A percentile compares a stretch with the other conserved stretches of the same genome.
These are phyloP conservation scores for Itoplectis maculator DNA, from an alignment of 2,888 invertebrate genomes.

Conservation along the genomic window DNA sequence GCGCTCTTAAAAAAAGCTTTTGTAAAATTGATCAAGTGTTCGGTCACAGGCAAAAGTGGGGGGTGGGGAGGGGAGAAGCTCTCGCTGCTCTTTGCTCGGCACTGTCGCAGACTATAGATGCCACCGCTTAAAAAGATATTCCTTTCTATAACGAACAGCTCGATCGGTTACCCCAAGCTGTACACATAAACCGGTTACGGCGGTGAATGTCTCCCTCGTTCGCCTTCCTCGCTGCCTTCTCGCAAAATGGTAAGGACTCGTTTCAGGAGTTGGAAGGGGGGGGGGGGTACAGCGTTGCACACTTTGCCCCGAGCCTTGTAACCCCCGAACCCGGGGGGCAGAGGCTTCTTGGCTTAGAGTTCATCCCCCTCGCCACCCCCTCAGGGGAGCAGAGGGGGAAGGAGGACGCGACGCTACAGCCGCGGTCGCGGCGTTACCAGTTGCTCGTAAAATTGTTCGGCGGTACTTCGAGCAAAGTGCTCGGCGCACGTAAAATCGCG, in stretches of 20 bases:
- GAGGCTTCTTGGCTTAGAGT: slow-evolving; percentile 34
- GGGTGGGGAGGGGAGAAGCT: too few species aligned
- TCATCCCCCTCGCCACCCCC: not conserved
- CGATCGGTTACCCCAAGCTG: slow-evolving; percentile 62
- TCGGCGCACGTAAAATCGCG: slow-evolving; percentile 58
- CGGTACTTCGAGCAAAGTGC: slow-evolving; percentile 58
- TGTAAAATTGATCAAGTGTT: slow-evolving; percentile 56
- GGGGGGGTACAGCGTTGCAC: slow-evolving; percentile 20
- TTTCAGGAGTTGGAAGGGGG: not conserved
- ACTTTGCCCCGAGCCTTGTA: slow-evolving; percentile 28
- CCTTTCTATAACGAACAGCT: slow-evolving; percentile 59
- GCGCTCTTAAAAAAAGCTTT: slow-evolving; percentile 19
- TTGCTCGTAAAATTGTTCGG: slow-evolving; percentile 62
- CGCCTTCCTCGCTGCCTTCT: not conserved
- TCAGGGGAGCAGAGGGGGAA: too few species aligned
- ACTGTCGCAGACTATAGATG: too few species aligned
- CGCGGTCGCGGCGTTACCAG: slow-evolving; percentile 38
- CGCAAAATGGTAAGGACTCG: slow-evolving; percentile 27
- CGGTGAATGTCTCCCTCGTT: slow-evolving; percentile 38
- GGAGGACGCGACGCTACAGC: not conserved
- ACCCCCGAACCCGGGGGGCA: not conserved
- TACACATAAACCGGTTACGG: slow-evolving; percentile 59
- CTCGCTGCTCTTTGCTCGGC: too few species aligned
- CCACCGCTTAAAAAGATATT: slow-evolving; percentile 60
- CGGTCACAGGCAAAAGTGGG: not conserved